Base-by-base conservation (phyloP, 2,113 vertebrate species). In the Cyphomyrus plagiostoma region DNA sequence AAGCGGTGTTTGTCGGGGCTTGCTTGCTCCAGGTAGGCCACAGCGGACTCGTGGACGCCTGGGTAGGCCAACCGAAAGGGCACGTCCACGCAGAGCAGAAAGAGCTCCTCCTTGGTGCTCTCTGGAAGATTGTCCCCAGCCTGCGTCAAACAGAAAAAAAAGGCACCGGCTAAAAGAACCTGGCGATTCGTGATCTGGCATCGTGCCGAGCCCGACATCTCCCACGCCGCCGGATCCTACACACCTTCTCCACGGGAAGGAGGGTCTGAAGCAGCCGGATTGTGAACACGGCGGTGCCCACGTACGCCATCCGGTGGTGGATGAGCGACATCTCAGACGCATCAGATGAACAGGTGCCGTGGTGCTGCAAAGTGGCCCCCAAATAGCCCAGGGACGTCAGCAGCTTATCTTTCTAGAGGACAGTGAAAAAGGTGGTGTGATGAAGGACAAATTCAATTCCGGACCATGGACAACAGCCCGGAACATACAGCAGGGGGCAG, bases 201-300 rank as follows among this genome's bases (percentile, higher is more conserved):
- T 80, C 35, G 30, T 42, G 30, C 74, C 85, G 10, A 42, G 23
- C 23, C 80, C 89, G 50, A 90, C 74, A 2, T 87, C n/a, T n/a
- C 62, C 91, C 50, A 87, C 62, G 9, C 62, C 62, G 3, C 62
- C 26, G n/a, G 62, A 30, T 19, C 58, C 86, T 84, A 91, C 94
- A 94, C 88, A 99, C 98, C 98, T 98, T 98, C 93, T 99, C 98
- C 62, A 97, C 96, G 52, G 98, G 98, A 39, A 99, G 94, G 88
- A 99, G 95, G 6, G 93, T 95, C 91, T 99, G 98, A 74, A 99
- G 92, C 26, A 99, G 93, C 85, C 97, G 97, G 84, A 98, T 91
- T 13, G 96, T 96, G 58, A 98, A 96, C 62, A 98, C 93, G 0
- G 97, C 95, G 42, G 96, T 90, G 88, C 97, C 97, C 89, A 94